phyloP scores from a whole-genome alignment of 1,140 invertebrate genomes.

The Portunus trituberculatus region DNA sequence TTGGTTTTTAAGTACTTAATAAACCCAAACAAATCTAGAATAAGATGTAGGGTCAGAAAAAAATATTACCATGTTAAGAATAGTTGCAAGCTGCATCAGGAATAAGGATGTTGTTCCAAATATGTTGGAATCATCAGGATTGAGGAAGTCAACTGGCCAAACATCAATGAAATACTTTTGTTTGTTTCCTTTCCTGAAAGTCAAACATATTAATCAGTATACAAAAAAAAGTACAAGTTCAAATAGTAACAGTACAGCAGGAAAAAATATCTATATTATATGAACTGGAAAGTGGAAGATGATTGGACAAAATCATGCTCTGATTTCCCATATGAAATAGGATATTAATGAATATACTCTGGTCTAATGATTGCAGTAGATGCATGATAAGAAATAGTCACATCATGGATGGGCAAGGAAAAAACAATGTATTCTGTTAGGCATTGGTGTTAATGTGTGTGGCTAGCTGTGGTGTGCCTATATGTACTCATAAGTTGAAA shows the following conservation, averaged over 20 bases:
- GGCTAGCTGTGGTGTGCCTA: too few relatives aligned
- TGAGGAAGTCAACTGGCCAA: constrained; percentile 96
- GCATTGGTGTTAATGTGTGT: too few relatives aligned
- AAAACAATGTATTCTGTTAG: too few relatives aligned
- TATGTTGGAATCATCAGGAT: constrained; percentile 86
- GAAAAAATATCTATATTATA: neutral
- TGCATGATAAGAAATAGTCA: too few relatives aligned
- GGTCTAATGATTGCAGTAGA: too few relatives aligned
- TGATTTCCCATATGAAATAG: too few relatives aligned
- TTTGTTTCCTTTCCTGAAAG: constrained; percentile 80
- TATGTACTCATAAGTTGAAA: too few relatives aligned
- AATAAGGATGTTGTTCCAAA: constrained; percentile 95
- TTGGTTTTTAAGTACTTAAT: too few relatives aligned
- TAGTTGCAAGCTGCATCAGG: constrained; percentile 97
- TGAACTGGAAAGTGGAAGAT: neutral
- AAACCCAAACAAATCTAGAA: too few relatives aligned
- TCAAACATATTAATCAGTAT: constrained; percentile 40
- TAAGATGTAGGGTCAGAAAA: neutral
- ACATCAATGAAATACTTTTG: constrained; percentile 93
- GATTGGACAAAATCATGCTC: neutral
- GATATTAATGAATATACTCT: too few relatives aligned
- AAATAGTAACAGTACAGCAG: neutral
- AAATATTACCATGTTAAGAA: constrained; percentile 92
- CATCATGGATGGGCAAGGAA: too few relatives aligned
- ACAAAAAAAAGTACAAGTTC: neutral